Evolutionary conservation across 2,113 vertebrate species (phyloP).

Genomic region (Coreoperca whiteheadi): DNA sequence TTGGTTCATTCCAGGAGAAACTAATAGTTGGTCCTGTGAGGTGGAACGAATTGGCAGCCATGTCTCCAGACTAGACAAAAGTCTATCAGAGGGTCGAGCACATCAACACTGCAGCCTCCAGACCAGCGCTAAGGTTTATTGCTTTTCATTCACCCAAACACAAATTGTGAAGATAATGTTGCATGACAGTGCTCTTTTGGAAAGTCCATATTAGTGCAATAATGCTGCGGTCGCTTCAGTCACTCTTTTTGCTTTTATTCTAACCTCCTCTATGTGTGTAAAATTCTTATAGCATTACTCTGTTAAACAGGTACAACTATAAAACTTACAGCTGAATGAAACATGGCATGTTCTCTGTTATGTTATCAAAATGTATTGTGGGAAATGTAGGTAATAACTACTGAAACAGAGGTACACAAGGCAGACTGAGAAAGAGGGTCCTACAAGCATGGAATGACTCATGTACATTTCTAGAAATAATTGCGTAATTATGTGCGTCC

Average conservation of each 20-base stretch:
- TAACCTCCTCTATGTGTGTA: background rate
- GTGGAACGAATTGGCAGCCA: conserved; percentile 57
- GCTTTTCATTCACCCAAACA: conserved; percentile 35
- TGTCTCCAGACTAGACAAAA: conserved; percentile 38
- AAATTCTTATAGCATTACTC: background rate
- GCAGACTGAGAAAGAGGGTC: background rate
- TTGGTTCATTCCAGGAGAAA: conserved; percentile 60
- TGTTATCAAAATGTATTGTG: conserved; percentile 22
- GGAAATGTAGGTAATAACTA: conserved; percentile 9
- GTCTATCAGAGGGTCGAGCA: conserved; percentile 19
- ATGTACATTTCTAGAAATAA: background rate
- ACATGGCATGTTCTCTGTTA: background rate
- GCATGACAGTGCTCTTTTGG: background rate
- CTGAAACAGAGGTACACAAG: background rate
- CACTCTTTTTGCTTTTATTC: background rate
- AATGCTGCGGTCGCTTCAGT: background rate
- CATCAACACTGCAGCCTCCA: conserved; percentile 41
- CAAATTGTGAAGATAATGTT: conserved; percentile 44
- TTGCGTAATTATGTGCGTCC: background rate
- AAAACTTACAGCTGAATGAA: background rate
- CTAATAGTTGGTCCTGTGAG: conserved; percentile 63
- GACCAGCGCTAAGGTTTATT: conserved; percentile 22
- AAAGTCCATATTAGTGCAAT: background rate
- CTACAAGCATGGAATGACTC: background rate
- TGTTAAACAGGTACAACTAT: background rate